These are phyloP conservation scores for Drosophila mimica DNA, from an alignment of 2,888 invertebrate species.

Conservation along the genomic window DNA sequence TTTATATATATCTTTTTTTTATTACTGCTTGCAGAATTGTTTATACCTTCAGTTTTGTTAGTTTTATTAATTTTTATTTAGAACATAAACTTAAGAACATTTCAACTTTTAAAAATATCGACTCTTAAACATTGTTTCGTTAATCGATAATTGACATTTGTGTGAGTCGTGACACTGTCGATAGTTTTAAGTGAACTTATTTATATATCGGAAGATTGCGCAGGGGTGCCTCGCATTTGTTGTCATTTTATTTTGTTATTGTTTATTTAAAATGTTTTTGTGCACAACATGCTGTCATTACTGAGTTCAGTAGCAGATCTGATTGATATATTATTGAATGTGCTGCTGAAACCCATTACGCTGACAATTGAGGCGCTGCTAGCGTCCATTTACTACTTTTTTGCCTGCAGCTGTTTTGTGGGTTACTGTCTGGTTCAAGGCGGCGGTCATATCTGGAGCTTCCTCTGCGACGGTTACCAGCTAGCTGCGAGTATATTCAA, in stretches of 20 bases:
- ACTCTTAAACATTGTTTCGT: too few relatives aligned
- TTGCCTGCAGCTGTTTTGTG: constrained; percentile 48
- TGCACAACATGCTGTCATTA: constrained; percentile 40
- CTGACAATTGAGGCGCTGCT: constrained; percentile 34
- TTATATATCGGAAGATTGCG: background rate
- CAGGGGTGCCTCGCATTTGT: constrained; percentile 22
- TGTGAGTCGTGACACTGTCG: background rate
- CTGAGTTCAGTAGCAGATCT: constrained; percentile 23
- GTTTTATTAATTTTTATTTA: background rate
- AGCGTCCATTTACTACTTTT: constrained; percentile 44
- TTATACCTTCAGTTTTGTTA: background rate
- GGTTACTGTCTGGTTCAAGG: constrained; percentile 55
- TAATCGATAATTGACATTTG: background rate
- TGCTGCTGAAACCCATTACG: constrained; percentile 47
- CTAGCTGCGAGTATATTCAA: background rate
- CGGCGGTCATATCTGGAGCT: constrained; percentile 26
- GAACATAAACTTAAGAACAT: background rate
- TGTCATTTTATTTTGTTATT: constrained; percentile 13
- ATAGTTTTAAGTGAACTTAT: background rate
- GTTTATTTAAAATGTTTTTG: constrained; percentile 29
- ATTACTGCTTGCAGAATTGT: background rate
- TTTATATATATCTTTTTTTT: background rate
- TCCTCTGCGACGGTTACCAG: constrained; percentile 14
- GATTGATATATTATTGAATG: constrained; percentile 26
- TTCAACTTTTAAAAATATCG: background rate